phyloP scores from a whole-genome alignment of 2,888 invertebrate species.

The Yponomeuta plumbellus region DNA sequence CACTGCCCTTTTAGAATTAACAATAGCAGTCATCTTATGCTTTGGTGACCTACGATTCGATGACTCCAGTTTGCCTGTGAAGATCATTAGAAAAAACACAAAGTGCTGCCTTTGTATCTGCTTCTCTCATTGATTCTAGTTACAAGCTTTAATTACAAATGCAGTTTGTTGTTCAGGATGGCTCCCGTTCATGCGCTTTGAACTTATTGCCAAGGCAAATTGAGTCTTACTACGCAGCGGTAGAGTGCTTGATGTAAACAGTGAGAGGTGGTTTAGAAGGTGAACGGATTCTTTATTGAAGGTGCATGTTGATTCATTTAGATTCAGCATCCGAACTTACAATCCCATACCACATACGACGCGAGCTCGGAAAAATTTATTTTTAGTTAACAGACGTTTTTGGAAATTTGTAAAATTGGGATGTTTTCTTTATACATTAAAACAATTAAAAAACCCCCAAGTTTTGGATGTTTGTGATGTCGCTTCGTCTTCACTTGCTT shows the following conservation, averaged over 20 bases:
- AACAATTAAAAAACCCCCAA: no score
- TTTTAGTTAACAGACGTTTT: not conserved
- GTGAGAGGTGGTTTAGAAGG: not conserved
- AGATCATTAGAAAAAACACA: not conserved
- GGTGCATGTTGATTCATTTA: not conserved
- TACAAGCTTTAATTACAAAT: slow-evolving; percentile 10
- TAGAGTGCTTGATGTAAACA: not conserved
- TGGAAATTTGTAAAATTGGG: no score
- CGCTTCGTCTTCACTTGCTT: no score
- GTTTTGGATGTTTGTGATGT: no score
- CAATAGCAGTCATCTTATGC: not conserved
- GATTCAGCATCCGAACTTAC: not conserved
- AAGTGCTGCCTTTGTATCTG: not conserved
- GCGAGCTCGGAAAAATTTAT: not conserved
- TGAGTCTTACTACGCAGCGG: not conserved
- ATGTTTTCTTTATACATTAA: no score
- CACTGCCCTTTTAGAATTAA: not conserved
- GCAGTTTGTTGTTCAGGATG: not conserved
- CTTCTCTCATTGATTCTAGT: slow-evolving; percentile 5
- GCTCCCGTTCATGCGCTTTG: not conserved
- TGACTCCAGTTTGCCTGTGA: not conserved
- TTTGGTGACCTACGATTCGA: not conserved
- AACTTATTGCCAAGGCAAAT: not conserved
- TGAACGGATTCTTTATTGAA: not conserved
- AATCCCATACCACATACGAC: not conserved